Base-by-base conservation (phyloP, 2,888 invertebrate species). In the Pterostichus niger region DNA sequence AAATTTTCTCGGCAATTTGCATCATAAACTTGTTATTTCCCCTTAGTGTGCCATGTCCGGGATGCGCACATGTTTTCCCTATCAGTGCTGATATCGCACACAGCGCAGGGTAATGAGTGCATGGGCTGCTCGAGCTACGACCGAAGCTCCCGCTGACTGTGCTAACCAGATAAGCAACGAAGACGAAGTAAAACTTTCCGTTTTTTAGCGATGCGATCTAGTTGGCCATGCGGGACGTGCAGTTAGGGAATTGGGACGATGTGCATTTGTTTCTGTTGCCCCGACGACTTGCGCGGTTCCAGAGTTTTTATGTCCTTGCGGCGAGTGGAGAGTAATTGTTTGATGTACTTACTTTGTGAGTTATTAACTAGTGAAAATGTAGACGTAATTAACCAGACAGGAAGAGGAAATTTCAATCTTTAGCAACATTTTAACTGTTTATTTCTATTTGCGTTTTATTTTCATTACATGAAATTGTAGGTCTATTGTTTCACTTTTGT, bases 151-250 rank as follows among this genome's bases (percentile, higher is more conserved):
- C 56, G 77, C 77, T 77, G 77, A 77, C 77, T 77, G 33, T 13
- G 76, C 73, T 33, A n/a, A 31, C 31, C 44, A 71, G 82, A 76
- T 76, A 75, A 82, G 82, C 82, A 54, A 7, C 49, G 75, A 49
- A 82, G 82, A 75, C 75, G 75, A 59, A 59, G 44, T 82, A 82
- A 82, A 82, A 82, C 75, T 82, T 81, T 52, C 46, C 68, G 80
- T 64, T 64, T 75, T 75, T 71, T 64, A 64, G 6, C 61, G 68
- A 71, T 71, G 68, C 68, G 44, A 71, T 71, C 68, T 71, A 71
- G 40, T 71, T 40, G 68, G 68, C 68, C 68, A 71, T 71, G 46
- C 68, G 68, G 68, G 68, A 71, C 68, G 15, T 71, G 68, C 68
- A 71, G 68, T 71, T 71, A 44, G 44, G 44, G 68, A 71, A 71